Evolutionary conservation across 2,113 vertebrate species (phyloP).

Genomic region (Chelonoidis abingdonii): DNA sequence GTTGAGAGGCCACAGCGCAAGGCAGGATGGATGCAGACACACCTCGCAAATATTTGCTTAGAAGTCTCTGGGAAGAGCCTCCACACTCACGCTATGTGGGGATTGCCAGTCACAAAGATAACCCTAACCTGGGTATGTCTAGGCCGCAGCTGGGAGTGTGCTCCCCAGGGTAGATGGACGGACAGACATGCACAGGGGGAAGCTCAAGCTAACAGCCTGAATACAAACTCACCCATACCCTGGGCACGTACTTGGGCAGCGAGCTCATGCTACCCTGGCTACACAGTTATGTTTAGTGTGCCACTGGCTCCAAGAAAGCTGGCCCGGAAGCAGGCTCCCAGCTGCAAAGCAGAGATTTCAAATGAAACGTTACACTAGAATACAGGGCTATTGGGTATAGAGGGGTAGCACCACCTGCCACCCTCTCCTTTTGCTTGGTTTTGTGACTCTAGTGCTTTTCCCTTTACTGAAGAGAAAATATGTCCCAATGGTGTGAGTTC

Average conservation of each 20-base stretch:
- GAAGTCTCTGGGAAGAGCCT: not conserved
- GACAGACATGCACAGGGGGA: too few relatives aligned
- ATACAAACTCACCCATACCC: not conserved
- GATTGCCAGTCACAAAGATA: not conserved
- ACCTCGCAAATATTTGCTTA: not conserved
- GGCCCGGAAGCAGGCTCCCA: not conserved
- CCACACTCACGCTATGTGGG: not conserved
- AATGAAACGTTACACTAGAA: not conserved
- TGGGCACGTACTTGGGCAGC: not conserved
- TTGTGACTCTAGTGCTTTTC: not conserved
- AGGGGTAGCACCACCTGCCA: not conserved
- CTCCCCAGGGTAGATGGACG: not conserved
- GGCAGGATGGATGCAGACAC: not conserved
- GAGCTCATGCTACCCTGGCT: not conserved
- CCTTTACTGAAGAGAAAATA: not conserved
- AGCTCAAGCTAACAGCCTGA: not conserved
- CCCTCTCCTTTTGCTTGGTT: not conserved
- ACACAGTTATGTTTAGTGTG: not conserved
- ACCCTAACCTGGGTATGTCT: not conserved
- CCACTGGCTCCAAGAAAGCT: not conserved
- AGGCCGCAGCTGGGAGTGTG: not conserved
- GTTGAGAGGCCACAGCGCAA: too few relatives aligned
- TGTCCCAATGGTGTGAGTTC: too few relatives aligned
- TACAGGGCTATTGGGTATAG: not conserved
- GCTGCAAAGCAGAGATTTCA: not conserved